Base-by-base conservation (phyloP, 2,797 vertebrate genomes). In the Otus scops region DNA sequence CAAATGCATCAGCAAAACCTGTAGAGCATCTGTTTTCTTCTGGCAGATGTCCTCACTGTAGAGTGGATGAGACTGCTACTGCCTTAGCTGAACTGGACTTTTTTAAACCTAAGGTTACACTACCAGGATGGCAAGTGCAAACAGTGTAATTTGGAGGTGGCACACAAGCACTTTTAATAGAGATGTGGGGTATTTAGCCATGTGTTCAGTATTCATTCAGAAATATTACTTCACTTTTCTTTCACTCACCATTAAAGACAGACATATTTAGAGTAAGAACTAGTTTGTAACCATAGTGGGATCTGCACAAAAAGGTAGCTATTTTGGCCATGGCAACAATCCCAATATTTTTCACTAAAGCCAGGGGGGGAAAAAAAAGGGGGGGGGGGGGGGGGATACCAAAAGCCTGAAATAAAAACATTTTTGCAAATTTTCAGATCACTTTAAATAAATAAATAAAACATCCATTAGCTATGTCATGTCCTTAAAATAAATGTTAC, bases 401-500 rank as follows among this genome's bases (percentile, higher is more conserved):
- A 26, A 51, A 65, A 87, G 11, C 22, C 28, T 51, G 63, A 86
- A 73, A 38, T 50, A 68, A 39, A 34, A n/a, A 64, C 38, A 39
- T 39, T 39, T 43, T 30, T 85, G 26, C 41, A 88, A 76, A 60
- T 73, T 74, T 41, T 64, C 78, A 60, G 78, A 79, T 79, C 18
- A 11, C 54, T 88, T 71, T 21, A 95, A 94, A 80, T 26, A 87
- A 93, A 92, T 78, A 85, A 96, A 93, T 78, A 93, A 94, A 87
- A 2, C 78, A 71, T 92, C 82, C 61, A 73, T 91, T 89, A 73
- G 80, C 82, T 92, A 30, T 92, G 93, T 92, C 95, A 84, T 53
- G 61, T 79, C 93, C 61, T 84, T 80, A 94, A 94, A 95, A 96
- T 71, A 95, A 96, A 96, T 56, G 65, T 75, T 88, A 50, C 85